phyloP scores from a whole-genome alignment of 2,797 vertebrate genomes.

The Spinus olivaceus region DNA sequence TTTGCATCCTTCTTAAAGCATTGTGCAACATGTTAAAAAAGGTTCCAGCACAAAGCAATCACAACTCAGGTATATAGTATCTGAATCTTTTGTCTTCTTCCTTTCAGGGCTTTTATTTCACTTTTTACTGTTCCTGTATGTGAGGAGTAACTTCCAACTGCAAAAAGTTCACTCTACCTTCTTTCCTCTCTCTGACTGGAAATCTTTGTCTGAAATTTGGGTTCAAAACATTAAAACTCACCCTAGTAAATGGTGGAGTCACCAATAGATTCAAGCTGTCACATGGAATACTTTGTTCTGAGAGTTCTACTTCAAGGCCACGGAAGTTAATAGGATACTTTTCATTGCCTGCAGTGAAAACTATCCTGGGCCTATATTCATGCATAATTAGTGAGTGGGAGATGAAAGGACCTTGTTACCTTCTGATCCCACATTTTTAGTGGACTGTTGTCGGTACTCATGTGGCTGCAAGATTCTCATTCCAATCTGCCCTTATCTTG shows the following conservation, averaged over 20 bases:
- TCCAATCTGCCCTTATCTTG: constrained; percentile 15
- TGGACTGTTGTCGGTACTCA: constrained; percentile 11
- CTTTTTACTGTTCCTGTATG: neutral
- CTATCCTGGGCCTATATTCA: neutral
- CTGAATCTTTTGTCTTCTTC: neutral
- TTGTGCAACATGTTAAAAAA: constrained; percentile 28
- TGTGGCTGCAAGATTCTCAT: constrained; percentile 49
- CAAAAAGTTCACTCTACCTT: neutral
- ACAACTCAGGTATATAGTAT: neutral
- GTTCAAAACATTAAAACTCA: neutral
- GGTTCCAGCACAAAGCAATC: constrained; percentile 27
- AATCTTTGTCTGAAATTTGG: neutral
- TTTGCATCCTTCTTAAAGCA: constrained; percentile 59
- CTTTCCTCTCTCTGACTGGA: neutral
- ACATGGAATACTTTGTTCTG: neutral
- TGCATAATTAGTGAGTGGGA: neutral
- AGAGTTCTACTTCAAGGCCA: neutral
- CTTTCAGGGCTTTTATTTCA: neutral
- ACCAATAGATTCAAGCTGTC: neutral
- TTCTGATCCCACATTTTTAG: neutral
- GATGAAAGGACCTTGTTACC: neutral
- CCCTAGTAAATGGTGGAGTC: neutral
- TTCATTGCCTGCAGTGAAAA: constrained; percentile 29
- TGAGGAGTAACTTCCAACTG: neutral
- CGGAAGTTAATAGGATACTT: neutral